These are phyloP conservation scores for Lithosia quadra DNA, from an alignment of 2,888 invertebrate genomes.

Conservation along the genomic window DNA sequence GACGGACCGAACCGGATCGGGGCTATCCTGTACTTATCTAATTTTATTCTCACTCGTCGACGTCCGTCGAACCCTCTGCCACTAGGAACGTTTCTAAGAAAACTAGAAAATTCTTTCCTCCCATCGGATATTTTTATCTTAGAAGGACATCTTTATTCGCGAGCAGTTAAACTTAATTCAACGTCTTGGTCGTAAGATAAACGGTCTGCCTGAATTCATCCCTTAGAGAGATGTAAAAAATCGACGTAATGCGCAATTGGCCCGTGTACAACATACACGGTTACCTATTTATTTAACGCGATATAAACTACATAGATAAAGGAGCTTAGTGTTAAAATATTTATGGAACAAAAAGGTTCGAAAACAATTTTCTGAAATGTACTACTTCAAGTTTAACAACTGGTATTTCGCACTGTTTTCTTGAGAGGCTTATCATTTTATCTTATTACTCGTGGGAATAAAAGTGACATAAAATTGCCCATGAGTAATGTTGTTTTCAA, in stretches of 20 bases:
- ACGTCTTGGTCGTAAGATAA: constrained; percentile 73
- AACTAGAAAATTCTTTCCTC: constrained; percentile 76
- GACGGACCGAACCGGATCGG: constrained; percentile 73
- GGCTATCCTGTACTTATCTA: constrained; percentile 85
- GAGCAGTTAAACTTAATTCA: constrained; percentile 82
- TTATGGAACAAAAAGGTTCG: constrained; percentile 24
- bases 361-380: constrained; percentile 9
- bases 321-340: constrained; percentile 21
- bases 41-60: constrained; percentile 85
- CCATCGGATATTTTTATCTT: constrained; percentile 77
- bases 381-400: constrained; percentile 9
- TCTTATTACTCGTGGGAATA: constrained; percentile 7
- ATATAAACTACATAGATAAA: constrained; percentile 23
- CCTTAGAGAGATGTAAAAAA: constrained; percentile 62
- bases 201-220: constrained; percentile 59
- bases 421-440: constrained; percentile 11
- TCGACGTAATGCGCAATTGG: constrained; percentile 55
- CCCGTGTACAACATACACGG: constrained; percentile 38
- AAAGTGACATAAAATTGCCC: constrained; percentile 1
- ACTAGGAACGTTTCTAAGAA: constrained; percentile 66
- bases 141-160: constrained; percentile 81
- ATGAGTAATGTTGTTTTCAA: constrained; percentile 5
- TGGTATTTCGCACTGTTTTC: constrained; percentile 1
- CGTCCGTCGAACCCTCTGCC: constrained; percentile 73
- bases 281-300: constrained; percentile 13